Conservation (phyloP, 2,113 vertebrate genomes). For the Acinonyx jubatus region DNA sequence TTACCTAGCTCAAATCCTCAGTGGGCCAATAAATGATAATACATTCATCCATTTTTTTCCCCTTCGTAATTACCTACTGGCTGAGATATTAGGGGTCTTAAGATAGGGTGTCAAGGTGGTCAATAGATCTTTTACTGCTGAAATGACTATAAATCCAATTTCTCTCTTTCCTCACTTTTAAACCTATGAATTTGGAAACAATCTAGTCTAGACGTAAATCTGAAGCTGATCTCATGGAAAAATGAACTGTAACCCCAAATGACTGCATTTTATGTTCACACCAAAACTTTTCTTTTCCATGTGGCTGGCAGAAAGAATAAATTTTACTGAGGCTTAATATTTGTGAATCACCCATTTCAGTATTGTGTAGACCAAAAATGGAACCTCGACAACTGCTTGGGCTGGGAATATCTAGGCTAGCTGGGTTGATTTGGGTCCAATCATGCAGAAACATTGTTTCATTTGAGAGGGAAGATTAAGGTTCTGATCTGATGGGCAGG, state of each 20-base stretch:
- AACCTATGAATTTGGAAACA: constrained; percentile 33
- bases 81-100: not conserved
- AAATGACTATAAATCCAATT: not conserved
- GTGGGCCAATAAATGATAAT: not conserved
- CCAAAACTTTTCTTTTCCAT: not conserved
- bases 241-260: not conserved
- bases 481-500: not conserved
- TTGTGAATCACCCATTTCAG: constrained; percentile 4
- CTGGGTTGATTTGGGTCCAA: not conserved
- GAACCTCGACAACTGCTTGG: not conserved
- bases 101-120: not conserved
- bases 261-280: constrained; percentile 35
- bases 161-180: constrained; percentile 15
- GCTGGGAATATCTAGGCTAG: not conserved
- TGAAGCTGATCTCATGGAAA: not conserved
- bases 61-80: not conserved
- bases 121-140: not conserved
- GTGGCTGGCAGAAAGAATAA: constrained; percentile 8
- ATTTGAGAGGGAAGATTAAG: not conserved
- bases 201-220: constrained; percentile 2
- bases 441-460: not conserved
- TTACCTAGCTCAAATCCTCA: not conserved
- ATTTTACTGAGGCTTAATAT: not conserved
- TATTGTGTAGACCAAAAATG: not conserved
- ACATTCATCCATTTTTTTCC: not conserved